Base-by-base conservation (phyloP, 2,888 invertebrate species). In the Willowsia nigromaculata region DNA sequence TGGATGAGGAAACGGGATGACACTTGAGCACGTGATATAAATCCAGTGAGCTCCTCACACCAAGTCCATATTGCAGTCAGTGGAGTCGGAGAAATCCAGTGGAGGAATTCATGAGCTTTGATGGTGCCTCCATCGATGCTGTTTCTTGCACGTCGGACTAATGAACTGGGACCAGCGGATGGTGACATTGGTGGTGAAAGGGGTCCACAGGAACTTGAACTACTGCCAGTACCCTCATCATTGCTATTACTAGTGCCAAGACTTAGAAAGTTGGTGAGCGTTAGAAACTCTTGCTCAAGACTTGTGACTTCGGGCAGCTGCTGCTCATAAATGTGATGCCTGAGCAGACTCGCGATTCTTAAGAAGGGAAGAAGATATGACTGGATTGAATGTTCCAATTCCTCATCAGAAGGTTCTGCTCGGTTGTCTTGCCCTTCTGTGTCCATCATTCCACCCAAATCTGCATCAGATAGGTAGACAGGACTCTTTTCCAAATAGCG, bases 351-450 rank as follows among this genome's bases (percentile, higher is more conserved):
- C 1, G 98, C 97, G 78, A 98, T 95, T 68, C 98, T 95, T 91
- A 98, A 94, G 94, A 97, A 98, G 22, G 98, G 98, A 90, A 98
- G 94, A 93, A 97, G 96, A 89, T 97, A 94, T 91, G 96, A 96
- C 94, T 97, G 97, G 85, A 98, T 95, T 95, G 96, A 93, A 11
- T 91, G 91, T 92, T 94, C 94, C 53, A 94, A 93, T 90, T 93
- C 91, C n/a, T 92, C 90, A 18, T 92, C 91, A n/a, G 88, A 78
- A 22, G 91, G 90, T n/a, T 91, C 89, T 62, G 78, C n/a, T 13
- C 30, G 15, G 27, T 40, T 33, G 22, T 59, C 13, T 22, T 47
- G 25, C 37, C 71, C 50, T 50, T 89, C 91, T 9, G 82, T 30
- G 9, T 90, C 87, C 74, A 90, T 90, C 89, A 88, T 91, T 27